phyloP scores from a whole-genome alignment of 2,113 vertebrate genomes.

The Hiodon alosoides region DNA sequence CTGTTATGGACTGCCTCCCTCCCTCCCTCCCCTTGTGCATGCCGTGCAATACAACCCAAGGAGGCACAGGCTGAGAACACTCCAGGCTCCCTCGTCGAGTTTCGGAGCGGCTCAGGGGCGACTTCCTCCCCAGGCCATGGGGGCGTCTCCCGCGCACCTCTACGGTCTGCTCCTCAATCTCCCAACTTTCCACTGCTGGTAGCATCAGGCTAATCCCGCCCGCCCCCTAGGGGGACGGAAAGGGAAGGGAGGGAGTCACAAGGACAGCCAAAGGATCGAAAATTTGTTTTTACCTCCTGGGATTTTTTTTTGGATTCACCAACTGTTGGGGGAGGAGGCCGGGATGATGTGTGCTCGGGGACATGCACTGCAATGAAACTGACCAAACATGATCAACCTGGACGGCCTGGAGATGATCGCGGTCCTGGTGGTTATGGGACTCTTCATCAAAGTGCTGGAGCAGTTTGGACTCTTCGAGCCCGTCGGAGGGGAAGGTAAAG shows the following conservation, averaged over 20 bases:
- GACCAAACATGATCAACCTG: constrained; percentile 77
- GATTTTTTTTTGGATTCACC: neutral
- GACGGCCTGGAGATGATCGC: constrained; percentile 95
- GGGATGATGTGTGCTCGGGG: constrained; percentile 16
- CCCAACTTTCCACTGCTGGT: too few species aligned
- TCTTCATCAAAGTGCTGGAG: constrained; percentile 96
- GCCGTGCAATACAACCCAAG: constrained; percentile 55
- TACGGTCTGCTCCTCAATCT: too few species aligned
- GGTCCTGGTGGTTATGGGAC: constrained; percentile 89
- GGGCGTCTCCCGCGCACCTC: too few species aligned
- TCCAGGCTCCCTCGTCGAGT: constrained; percentile 31
- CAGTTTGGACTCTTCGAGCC: constrained; percentile 96
- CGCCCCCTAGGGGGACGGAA: constrained; percentile 7
- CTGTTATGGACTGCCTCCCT: constrained; percentile 29
- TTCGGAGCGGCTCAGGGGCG: neutral
- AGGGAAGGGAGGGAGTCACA: neutral
- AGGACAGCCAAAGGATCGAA: neutral
- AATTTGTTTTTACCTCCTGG: neutral
- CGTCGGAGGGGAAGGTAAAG: constrained; percentile 86
- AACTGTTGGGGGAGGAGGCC: neutral
- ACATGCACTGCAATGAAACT: constrained; percentile 43
- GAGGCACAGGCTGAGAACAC: constrained; percentile 45
- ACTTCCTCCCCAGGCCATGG: neutral
- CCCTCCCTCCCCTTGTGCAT: constrained; percentile 37
- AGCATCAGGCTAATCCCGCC: too few species aligned